Base-by-base conservation (phyloP, 2,888 invertebrate genomes). In the Tineola bisselliella region DNA sequence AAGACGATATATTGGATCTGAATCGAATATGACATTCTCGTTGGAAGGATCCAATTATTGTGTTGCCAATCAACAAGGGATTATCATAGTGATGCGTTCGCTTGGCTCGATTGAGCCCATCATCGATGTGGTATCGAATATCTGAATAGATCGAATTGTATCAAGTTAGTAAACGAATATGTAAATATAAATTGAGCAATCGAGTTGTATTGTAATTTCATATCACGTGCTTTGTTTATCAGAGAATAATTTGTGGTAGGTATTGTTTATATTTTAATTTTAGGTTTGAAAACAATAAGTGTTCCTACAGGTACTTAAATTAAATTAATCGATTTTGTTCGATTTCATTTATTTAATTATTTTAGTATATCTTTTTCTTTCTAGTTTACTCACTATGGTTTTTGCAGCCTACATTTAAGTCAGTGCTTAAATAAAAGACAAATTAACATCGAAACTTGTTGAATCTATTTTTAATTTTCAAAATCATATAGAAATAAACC, bases 41-140 rank as follows among this genome's bases (percentile, higher is more conserved):
- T 8, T 6, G 38, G 70, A 69, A 71, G 68, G 74, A 79, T 81
- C 79, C 80, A 81, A 80, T 81, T 81, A 81, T 79, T 71, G 70
- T 74, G 75, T 72, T 72, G 74, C 76, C 77, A 77, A 79, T 80
- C 76, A 77, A 77, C 71, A 70, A 66, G 68, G 70, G 71, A 74
- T 75, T 71, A 76, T 71, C 63, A 61, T 38, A 31, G 19, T 11
- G 61, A n/a, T 44, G 10, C 25, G 11, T 30, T 56, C 56, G 56
- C 4, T 56, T 56, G 56, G 18, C 48, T 56, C 56, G 56, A 25
- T 30, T 19, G 25, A 18, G 56, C 25, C n/a, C 15, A 48, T 48
- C 56, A 6, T 15, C 19, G 56, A 18, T 56, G 56, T 19, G 56
- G 25, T 19, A 12, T 56, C 56, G 56, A 56, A 56, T 56, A 6